Evolutionary conservation across 2,888 invertebrate genomes (phyloP), one percentile per base, ranked within the genome.

Genomic region (Scrobipalpa atriplicella): DNA sequence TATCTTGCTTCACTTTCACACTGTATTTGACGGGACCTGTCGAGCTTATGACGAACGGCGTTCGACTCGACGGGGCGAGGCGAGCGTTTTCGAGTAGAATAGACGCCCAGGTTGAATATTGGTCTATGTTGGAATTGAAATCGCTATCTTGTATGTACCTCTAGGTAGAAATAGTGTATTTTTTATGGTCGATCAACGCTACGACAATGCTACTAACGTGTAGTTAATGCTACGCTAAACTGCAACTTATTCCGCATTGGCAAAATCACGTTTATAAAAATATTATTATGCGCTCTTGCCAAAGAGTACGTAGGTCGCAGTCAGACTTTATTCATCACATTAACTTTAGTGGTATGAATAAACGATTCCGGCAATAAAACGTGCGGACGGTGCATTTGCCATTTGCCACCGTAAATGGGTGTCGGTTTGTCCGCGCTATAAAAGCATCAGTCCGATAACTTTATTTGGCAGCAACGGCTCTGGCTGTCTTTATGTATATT

Each of bases 381-480:
- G 63, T 47, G 52, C 36, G 52, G 47, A 36, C 51, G 63, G 13
- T 58, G 58, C 58, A 58, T 38, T 38, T 29, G 38, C 58, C 58
- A 58, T 58, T 58, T 38, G 58, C 58, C n/a, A 13, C 58, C 16
- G 38, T 58, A 58, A 54, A 58, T 58, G 58, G 38, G 38, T 38
- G 58, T 58, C 58, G 29, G 58, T 58, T 58, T 36, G 58, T 58
- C 58, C 58, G 58, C n/a, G 58, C 36, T 29, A n/a, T 41, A 21
- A 36, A 51, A 60, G 11, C 43, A 51, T 43, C 38, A n/a, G 10
- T 65, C 29, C 64, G 29, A 41, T 47, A 69, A 69, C 69, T 69
- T 68, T 67, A 69, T 63, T 63, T 63, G 52, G 13, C 18, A 56
- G 36, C 36, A 18, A 21, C 54, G 7, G 29, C 11, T 36, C 56